Conservation (phyloP, 2,888 invertebrate species). For the Sthenelais limicola region DNA sequence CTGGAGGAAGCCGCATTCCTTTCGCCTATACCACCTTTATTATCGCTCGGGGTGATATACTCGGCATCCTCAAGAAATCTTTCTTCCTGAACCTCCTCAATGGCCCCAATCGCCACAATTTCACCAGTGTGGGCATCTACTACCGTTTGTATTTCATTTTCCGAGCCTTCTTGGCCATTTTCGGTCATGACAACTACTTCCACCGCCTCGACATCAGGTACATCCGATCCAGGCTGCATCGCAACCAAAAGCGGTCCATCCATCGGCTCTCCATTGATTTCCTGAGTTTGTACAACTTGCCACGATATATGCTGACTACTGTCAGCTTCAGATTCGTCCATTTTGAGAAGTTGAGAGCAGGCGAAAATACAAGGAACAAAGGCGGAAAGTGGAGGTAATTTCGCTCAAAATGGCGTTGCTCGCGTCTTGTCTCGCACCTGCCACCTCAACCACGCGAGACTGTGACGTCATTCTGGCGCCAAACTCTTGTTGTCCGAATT, state of each 20-base stretch:
- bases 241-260: slow-evolving; percentile 47
- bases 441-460: slow-evolving; percentile 1
- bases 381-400: slow-evolving; percentile 50
- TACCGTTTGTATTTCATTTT: slow-evolving; percentile 30
- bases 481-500: slow-evolving; percentile 22
- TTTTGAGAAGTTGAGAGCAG: slow-evolving; percentile 39
- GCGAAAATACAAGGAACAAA: slow-evolving; percentile 54
- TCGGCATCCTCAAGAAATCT: slow-evolving; percentile 10
- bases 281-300: slow-evolving; percentile 24
- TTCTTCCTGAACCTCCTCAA: slow-evolving; percentile 44
- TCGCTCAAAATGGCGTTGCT: slow-evolving; percentile 53
- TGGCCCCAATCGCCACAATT: slow-evolving; percentile 34
- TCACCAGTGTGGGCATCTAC: slow-evolving; percentile 42
- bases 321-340: slow-evolving; percentile 37
- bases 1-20: background rate
- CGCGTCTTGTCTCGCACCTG: slow-evolving; percentile 38
- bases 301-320: slow-evolving; percentile 24
- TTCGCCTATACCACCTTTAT: slow-evolving; percentile 40
- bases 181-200: slow-evolving; percentile 51
- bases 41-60: slow-evolving; percentile 28
- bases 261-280: slow-evolving; percentile 36
- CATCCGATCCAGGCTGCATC: slow-evolving; percentile 51
- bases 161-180: slow-evolving; percentile 24
- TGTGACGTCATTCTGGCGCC: slow-evolving; percentile 22
- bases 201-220: slow-evolving; percentile 48